phyloP scores from a whole-genome alignment of 1,140 invertebrate genomes.

The Pachypeltis micranthus region DNA sequence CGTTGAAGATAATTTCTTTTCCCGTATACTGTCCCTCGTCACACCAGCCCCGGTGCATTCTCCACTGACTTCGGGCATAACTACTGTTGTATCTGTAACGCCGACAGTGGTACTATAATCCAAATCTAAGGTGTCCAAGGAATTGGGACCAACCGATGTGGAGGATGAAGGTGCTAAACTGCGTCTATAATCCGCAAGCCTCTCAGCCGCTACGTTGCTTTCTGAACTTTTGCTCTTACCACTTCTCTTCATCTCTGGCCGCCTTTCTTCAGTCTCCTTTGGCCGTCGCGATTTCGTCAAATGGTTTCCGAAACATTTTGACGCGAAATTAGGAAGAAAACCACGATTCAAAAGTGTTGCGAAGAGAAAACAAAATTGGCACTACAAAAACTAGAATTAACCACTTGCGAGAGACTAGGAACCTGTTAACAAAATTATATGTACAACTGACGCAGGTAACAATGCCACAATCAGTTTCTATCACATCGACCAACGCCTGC shows the following conservation, averaged over 20 bases:
- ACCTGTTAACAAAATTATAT: too few species aligned
- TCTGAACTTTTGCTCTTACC: slow-evolving; percentile 27
- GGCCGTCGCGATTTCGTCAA: too few species aligned
- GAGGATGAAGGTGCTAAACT: slow-evolving; percentile 16
- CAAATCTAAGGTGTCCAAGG: slow-evolving; percentile 21
- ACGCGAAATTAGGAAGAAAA: too few species aligned
- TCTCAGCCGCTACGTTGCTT: slow-evolving; percentile 33
- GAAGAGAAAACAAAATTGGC: too few species aligned
- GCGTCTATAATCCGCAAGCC: slow-evolving; percentile 34
- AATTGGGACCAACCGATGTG: not conserved
- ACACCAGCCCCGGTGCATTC: slow-evolving; percentile 18
- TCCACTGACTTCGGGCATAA: slow-evolving; percentile 28
- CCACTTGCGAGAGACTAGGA: too few species aligned
- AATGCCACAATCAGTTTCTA: too few species aligned
- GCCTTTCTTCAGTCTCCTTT: too few species aligned
- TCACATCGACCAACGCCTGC: too few species aligned
- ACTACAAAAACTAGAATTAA: too few species aligned
- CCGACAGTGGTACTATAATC: not conserved
- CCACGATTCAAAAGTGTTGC: too few species aligned
- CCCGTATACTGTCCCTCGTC: slow-evolving; percentile 38
- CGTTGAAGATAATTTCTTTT: slow-evolving; percentile 68
- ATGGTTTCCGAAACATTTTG: too few species aligned
- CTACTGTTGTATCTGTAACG: slow-evolving; percentile 7
- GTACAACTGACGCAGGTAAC: too few species aligned
- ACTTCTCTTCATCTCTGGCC: slow-evolving; percentile 22